A percentile compares a stretch with the other conserved stretches of the same genome.
phyloP scores from a whole-genome alignment of 1,140 invertebrate genomes.

The Potamilus streckersoni region DNA sequence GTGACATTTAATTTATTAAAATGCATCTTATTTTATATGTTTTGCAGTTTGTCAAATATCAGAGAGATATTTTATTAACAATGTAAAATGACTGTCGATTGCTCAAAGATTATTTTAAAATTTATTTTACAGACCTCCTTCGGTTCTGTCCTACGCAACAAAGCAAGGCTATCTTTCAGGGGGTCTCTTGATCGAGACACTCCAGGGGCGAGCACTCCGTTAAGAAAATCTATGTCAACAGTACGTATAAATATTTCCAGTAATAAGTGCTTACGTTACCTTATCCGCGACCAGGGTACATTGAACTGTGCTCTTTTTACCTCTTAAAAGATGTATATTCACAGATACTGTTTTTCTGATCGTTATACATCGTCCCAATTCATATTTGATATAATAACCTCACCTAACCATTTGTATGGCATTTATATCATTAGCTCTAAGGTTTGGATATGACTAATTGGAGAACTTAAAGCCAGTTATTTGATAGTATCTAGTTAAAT shows the following conservation, averaged over 20 bases:
- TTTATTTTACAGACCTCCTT: slow-evolving; percentile 50
- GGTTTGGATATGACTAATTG: too few relatives aligned
- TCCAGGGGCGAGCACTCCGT: slow-evolving; percentile 32
- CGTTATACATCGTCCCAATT: not conserved
- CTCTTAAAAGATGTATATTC: slow-evolving; percentile 2
- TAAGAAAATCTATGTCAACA: slow-evolving; percentile 47
- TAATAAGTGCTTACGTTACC: not conserved
- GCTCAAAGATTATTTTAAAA: not conserved
- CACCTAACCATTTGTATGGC: too few relatives aligned
- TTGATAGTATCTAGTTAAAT: too few relatives aligned
- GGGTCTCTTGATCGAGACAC: slow-evolving; percentile 51
- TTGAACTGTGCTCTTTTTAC: slow-evolving; percentile 8
- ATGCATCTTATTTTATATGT: not conserved
- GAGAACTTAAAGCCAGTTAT: too few relatives aligned
- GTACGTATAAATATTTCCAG: slow-evolving; percentile 19
- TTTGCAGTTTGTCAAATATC: not conserved
- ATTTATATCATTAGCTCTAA: too few relatives aligned
- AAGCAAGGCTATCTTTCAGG: slow-evolving; percentile 58
- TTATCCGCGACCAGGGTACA: not conserved
- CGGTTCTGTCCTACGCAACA: slow-evolving; percentile 53
- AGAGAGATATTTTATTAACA: not conserved
- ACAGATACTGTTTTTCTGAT: slow-evolving; percentile 4
- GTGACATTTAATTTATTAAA: not conserved
- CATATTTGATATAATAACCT: not conserved
- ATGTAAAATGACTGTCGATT: not conserved